These are phyloP conservation scores for Terebella lapidaria DNA, from an alignment of 2,888 invertebrate genomes.

Conservation along the genomic window DNA sequence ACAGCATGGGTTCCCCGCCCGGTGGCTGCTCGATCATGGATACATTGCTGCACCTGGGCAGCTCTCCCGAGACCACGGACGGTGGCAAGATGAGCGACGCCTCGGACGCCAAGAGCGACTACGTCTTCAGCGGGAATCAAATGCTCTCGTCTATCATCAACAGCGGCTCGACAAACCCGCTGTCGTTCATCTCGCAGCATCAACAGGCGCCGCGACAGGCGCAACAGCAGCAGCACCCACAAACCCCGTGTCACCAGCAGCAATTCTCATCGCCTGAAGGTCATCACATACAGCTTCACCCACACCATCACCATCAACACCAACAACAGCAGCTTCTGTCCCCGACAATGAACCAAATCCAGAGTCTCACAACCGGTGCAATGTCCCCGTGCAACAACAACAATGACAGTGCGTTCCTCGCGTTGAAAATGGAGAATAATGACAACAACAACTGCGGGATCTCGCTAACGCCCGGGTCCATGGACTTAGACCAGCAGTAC, in stretches of 20 bases:
- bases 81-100: neutral
- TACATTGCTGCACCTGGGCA: neutral
- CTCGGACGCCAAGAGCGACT: neutral
- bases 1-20: neutral
- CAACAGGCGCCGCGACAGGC: neutral
- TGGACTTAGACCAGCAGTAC: no score
- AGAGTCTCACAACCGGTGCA: no score
- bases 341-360: no score
- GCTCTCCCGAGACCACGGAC: neutral
- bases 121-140: slow-evolving; percentile 1
- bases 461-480: no score
- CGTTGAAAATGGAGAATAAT: no score
- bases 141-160: neutral
- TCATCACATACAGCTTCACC: neutral
- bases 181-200: neutral
- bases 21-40: neutral
- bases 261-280: neutral
- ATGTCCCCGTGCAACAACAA: no score
- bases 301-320: neutral
- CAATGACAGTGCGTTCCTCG: no score
- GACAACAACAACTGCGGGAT: no score
- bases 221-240: slow-evolving; percentile 1
- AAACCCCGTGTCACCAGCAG: neutral
- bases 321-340: no score
- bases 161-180: neutral